Evolutionary conservation across 2,888 invertebrate genomes (phyloP).

Genomic region (Philereme vetulata): DNA sequence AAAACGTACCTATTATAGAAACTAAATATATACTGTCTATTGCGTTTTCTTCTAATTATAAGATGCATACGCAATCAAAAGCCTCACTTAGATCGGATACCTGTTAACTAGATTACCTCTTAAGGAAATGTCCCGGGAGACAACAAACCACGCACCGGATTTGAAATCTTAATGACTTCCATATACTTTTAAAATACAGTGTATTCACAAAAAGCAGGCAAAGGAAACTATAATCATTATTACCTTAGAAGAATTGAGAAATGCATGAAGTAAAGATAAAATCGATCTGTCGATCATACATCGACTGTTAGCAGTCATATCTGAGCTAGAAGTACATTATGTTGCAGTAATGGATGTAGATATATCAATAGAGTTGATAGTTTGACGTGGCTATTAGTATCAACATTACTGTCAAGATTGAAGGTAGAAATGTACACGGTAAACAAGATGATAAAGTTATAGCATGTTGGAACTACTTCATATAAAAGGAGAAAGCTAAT

Average conservation of each 20-base stretch:
- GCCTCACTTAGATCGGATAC: conserved; percentile 20
- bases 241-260: conserved; percentile 7
- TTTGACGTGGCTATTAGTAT: conserved; percentile 42
- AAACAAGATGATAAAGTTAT: background rate
- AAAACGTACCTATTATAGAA: too few species aligned
- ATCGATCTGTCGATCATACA: conserved; percentile 6
- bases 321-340: background rate
- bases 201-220: background rate
- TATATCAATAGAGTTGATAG: background rate
- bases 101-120: conserved; percentile 24
- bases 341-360: background rate
- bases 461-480: background rate
- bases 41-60: too few species aligned
- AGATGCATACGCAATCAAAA: conserved; percentile 15
- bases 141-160: conserved; percentile 41
- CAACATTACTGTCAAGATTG: conserved; percentile 41
- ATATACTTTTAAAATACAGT: conserved; percentile 28
- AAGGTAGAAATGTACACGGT: background rate
- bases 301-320: background rate
- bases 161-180: conserved; percentile 46
- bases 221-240: conserved; percentile 18
- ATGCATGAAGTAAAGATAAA: conserved; percentile 2
- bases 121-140: conserved; percentile 29
- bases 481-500: background rate
- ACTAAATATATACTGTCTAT: too few species aligned